Evolutionary conservation across 1,140 invertebrate species (phyloP).

Genomic region (Araneus ventricosus): DNA sequence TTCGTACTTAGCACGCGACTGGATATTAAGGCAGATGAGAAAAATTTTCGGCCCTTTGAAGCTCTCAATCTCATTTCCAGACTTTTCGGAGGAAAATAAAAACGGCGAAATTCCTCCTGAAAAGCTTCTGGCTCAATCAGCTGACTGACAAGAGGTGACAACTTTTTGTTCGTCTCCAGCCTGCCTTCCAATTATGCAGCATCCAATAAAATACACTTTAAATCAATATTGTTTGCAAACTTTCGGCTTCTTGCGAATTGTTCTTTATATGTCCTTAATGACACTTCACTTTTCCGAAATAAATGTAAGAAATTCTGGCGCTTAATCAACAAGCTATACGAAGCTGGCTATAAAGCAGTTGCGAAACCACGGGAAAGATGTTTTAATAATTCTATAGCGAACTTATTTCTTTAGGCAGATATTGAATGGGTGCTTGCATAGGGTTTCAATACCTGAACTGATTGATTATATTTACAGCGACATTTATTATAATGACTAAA

Average conservation of each 20-base stretch:
- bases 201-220: constrained; percentile 70
- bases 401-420: neutral
- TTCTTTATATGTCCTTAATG: constrained; percentile 24
- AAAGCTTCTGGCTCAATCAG: constrained; percentile 44
- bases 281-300: constrained; percentile 34
- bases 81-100: constrained; percentile 66
- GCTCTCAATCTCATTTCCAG: constrained; percentile 71
- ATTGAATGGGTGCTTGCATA: too few relatives aligned
- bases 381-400: neutral
- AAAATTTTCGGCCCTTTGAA: constrained; percentile 71
- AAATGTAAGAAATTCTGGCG: neutral
- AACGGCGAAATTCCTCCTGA: constrained; percentile 19
- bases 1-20: constrained; percentile 30
- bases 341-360: neutral
- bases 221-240: constrained; percentile 64
- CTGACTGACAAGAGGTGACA: constrained; percentile 70
- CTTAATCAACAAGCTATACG: neutral
- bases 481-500: too few relatives aligned
- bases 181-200: constrained; percentile 65
- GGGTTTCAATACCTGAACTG: too few relatives aligned
- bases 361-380: neutral
- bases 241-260: constrained; percentile 32
- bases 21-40: constrained; percentile 71
- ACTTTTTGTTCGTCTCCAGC: constrained; percentile 62
- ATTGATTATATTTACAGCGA: too few relatives aligned